These are phyloP conservation scores for Epinephelus coioides DNA, from an alignment of 2,797 vertebrate genomes.

Conservation along the genomic window DNA sequence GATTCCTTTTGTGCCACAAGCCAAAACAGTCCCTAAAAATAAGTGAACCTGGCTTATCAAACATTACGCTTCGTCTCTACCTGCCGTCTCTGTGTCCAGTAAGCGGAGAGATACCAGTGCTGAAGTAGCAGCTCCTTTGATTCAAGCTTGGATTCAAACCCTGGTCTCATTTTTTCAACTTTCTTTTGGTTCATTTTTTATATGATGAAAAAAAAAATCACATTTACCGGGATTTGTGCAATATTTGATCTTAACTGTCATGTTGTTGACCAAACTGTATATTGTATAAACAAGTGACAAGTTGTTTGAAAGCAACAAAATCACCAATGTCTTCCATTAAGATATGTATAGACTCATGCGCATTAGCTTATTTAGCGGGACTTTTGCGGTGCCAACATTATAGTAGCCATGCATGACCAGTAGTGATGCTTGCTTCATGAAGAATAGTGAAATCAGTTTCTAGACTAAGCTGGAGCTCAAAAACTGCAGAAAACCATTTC, in stretches of 20 bases:
- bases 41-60: neutral
- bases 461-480: constrained; percentile 53
- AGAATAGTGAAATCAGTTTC: constrained; percentile 63
- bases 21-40: neutral
- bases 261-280: constrained; percentile 89
- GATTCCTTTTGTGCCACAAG: constrained; percentile 16
- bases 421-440: constrained; percentile 93
- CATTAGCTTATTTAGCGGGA: constrained; percentile 96
- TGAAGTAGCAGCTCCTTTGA: constrained; percentile 14
- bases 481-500: constrained; percentile 31
- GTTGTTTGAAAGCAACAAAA: constrained; percentile 99
- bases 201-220: constrained; percentile 15
- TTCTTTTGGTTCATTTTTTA: neutral
- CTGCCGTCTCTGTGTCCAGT: neutral
- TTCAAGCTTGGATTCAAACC: constrained; percentile 37
- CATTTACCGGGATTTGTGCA: constrained; percentile 92
- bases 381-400: constrained; percentile 86
- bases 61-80: constrained; percentile 6
- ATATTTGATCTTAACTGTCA: constrained; percentile 91
- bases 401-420: constrained; percentile 97
- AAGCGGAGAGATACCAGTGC: constrained; percentile 9
- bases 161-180: constrained; percentile 42
- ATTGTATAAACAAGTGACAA: constrained; percentile 99
- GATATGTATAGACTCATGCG: constrained; percentile 99
- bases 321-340: constrained; percentile 99